phyloP scores from a whole-genome alignment of 1,140 invertebrate species.

The Bombus superbus region DNA sequence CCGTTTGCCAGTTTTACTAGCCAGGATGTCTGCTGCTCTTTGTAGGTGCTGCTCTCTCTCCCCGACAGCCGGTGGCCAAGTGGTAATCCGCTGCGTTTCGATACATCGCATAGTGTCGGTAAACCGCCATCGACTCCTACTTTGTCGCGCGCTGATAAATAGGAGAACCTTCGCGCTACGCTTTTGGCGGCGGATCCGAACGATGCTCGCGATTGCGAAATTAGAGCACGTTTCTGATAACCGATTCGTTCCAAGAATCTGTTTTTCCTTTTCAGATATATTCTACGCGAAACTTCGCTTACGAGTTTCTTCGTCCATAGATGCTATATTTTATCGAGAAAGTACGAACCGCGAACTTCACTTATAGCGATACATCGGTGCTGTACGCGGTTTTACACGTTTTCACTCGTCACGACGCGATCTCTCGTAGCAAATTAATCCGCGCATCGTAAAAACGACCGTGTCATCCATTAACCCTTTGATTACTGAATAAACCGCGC shows the following conservation, averaged over 20 bases:
- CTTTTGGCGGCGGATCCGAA: slow-evolving; percentile 9
- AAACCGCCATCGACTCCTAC: neutral
- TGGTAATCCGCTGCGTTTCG: neutral
- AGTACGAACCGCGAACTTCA: neutral
- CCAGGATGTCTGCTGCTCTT: neutral
- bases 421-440: neutral
- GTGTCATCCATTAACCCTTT: neutral
- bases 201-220: neutral
- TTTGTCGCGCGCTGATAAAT: slow-evolving; percentile 5
- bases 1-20: slow-evolving; percentile 36
- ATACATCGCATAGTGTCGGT: slow-evolving; percentile 35
- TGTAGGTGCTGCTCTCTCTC: slow-evolving; percentile 53
- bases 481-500: neutral
- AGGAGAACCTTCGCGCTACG: neutral
- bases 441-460: neutral
- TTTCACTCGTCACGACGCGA: neutral
- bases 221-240: neutral
- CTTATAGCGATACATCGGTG: neutral
- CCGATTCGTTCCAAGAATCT: neutral
- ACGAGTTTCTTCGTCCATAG: neutral
- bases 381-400: neutral
- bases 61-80: no score
- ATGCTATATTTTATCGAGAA: no score
- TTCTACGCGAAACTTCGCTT: neutral
- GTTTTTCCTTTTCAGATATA: neutral